A percentile compares a stretch with the other conserved stretches of the same genome.
Evolutionary conservation across 2,113 vertebrate genomes (phyloP).

Genomic region (Ploceus nigricollis): DNA sequence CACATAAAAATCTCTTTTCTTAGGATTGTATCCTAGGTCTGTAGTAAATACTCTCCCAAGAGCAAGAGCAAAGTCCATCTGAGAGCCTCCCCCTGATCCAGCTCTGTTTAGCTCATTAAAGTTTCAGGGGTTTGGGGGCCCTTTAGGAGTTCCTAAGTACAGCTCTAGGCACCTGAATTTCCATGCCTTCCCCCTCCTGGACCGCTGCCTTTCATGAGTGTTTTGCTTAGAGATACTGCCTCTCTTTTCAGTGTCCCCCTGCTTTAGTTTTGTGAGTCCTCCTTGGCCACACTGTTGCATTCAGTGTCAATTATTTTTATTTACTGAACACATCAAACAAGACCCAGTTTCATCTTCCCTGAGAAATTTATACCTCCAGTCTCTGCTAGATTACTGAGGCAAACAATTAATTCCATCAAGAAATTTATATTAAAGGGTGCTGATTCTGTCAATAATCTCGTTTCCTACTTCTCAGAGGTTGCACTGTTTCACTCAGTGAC

Average conservation of each 20-base stretch:
- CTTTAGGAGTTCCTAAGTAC: background rate
- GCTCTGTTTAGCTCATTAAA: background rate
- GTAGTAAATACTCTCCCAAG: background rate
- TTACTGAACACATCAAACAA: slow-evolving; percentile 26
- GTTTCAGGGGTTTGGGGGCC: background rate
- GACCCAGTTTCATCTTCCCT: background rate
- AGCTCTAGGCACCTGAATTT: background rate
- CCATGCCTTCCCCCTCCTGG: background rate
- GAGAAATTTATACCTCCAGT: background rate
- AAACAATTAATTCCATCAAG: slow-evolving; percentile 54
- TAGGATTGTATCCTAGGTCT: background rate
- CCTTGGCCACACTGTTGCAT: background rate
- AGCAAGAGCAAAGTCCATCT: background rate
- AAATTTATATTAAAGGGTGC: background rate
- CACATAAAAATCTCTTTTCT: background rate
- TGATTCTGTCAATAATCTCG: slow-evolving; percentile 19
- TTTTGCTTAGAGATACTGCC: background rate
- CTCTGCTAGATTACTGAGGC: slow-evolving; percentile 22
- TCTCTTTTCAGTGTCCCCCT: background rate
- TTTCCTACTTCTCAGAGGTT: background rate
- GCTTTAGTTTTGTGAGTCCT: background rate
- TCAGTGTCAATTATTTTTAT: slow-evolving; percentile 4
- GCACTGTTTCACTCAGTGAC: background rate
- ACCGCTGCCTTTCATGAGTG: background rate
- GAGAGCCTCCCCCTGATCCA: background rate